Evolutionary conservation across 2,113 vertebrate species (phyloP).

Genomic region (Eptesicus fuscus): DNA sequence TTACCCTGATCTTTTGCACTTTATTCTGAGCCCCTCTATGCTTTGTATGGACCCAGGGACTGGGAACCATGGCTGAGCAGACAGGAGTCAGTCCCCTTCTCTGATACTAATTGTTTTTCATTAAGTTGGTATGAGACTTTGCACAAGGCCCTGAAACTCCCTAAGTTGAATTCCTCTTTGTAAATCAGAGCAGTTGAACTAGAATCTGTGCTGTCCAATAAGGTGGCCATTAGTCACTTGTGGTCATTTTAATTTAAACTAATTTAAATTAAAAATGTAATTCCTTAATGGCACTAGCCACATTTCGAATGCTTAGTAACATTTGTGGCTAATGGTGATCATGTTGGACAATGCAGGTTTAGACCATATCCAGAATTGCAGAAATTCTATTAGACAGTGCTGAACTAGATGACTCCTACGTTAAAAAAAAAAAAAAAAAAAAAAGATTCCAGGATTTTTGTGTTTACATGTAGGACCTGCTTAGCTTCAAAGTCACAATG

Average conservation of each 20-base stretch:
- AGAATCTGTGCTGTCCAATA: neutral
- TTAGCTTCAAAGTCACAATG: neutral
- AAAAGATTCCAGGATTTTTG: neutral
- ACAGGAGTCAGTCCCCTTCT: neutral
- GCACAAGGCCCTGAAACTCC: neutral
- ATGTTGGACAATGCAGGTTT: neutral
- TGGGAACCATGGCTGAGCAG: neutral
- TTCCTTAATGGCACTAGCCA: neutral
- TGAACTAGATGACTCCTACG: neutral
- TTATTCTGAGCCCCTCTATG: neutral
- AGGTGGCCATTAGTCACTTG: neutral
- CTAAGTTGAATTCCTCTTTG: neutral
- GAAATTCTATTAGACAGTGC: neutral
- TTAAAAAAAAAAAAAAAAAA: neutral
- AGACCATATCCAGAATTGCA: neutral
- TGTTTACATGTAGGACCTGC: neutral
- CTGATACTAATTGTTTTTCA: neutral
- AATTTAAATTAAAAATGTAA: neutral
- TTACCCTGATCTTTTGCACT: neutral
- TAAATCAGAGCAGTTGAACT: neutral
- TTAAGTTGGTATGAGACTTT: neutral
- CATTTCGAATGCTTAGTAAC: neutral
- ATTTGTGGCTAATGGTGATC: neutral
- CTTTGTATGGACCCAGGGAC: neutral
- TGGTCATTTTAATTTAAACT: slow-evolving; percentile 4